phyloP scores from a whole-genome alignment of 1,140 invertebrate species.

The Bombus breviceps region DNA sequence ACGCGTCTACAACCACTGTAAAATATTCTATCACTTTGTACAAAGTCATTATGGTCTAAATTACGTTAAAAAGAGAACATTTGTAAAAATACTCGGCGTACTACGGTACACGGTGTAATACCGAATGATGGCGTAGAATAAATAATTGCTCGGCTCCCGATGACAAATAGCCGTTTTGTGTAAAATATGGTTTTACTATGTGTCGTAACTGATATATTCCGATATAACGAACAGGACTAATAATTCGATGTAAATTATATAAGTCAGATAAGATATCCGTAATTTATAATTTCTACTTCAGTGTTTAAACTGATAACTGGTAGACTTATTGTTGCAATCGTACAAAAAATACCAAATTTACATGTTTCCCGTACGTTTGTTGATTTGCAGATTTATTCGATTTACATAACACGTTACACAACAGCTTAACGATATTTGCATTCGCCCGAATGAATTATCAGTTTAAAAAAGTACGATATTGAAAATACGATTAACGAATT shows the following conservation, averaged over 20 bases:
- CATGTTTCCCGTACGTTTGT: background rate
- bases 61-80: no score
- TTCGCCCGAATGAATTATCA: background rate
- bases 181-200: background rate
- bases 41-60: background rate
- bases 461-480: background rate
- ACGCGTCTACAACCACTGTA: background rate
- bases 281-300: background rate
- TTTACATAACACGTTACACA: background rate
- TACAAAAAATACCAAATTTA: background rate
- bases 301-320: background rate
- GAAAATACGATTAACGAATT: background rate
- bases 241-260: background rate
- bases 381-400: background rate
- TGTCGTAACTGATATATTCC: background rate
- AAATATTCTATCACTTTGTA: slow-evolving; percentile 1
- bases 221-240: background rate
- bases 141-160: background rate
- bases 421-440: background rate
- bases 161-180: background rate
- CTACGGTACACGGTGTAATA: background rate
- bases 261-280: background rate
- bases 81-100: background rate
- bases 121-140: background rate
- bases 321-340: background rate